phyloP scores from a whole-genome alignment of 2,113 vertebrate species.

The Cyanoramphus novaezelandiae region DNA sequence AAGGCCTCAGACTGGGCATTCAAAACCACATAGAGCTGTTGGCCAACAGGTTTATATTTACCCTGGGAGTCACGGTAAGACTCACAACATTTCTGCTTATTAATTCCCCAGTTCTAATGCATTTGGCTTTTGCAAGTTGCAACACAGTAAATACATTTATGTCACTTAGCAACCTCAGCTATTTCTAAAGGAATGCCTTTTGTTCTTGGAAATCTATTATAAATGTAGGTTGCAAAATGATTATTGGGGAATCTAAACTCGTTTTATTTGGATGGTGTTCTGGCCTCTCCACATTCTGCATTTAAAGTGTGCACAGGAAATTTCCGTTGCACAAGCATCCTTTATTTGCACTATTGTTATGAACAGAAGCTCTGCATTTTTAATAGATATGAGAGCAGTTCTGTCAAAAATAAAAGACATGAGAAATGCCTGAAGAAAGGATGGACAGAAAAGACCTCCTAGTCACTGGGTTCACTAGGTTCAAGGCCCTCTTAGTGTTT shows the following conservation, averaged over 20 bases:
- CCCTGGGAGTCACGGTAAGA: neutral
- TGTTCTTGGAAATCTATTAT: conserved; percentile 49
- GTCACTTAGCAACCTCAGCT: conserved; percentile 64
- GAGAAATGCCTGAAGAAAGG: conserved; percentile 4
- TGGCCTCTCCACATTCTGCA: neutral
- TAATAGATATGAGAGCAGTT: conserved; percentile 2
- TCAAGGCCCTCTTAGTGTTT: neutral
- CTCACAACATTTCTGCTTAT: neutral
- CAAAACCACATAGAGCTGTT: neutral
- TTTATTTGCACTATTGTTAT: neutral
- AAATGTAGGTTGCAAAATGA: conserved; percentile 16
- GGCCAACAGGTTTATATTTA: neutral
- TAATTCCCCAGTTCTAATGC: neutral
- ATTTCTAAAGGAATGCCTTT: conserved; percentile 53
- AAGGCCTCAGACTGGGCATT: neutral
- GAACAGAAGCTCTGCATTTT: conserved; percentile 8
- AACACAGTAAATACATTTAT: conserved; percentile 47
- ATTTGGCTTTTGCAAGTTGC: conserved; percentile 25
- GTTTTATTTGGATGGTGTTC: neutral
- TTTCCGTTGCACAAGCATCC: neutral
- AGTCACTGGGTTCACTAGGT: neutral
- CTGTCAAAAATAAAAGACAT: neutral
- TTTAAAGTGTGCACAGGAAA: neutral
- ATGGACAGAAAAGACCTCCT: neutral
- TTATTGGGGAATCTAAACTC: conserved; percentile 3